Conservation (phyloP, 2,113 vertebrate genomes). For the western clawed frog (Xenopus tropicalis) region UCB_Xtro_10.0 CM004450.2:85497501-85498000, state of each 20-base stretch:
- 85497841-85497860: no score
- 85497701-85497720: background rate
- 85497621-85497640: background rate
- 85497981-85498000: no score
- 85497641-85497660: background rate
- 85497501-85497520: background rate
- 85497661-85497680: background rate
- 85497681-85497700: background rate
- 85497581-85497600: constrained; percentile 1
- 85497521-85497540: background rate
- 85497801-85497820: no score
- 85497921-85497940: no score
- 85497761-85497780: background rate
- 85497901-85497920: no score
- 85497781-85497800: no score
- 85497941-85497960: no score
- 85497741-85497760: background rate
- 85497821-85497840: no score
- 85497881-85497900: no score
- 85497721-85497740: background rate
- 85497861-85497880: no score
- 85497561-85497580: background rate
- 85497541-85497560: background rate
- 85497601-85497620: background rate
- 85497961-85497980: no score